Base-by-base conservation (phyloP, 2,113 vertebrate genomes). In the Otocyon megalotis region DNA sequence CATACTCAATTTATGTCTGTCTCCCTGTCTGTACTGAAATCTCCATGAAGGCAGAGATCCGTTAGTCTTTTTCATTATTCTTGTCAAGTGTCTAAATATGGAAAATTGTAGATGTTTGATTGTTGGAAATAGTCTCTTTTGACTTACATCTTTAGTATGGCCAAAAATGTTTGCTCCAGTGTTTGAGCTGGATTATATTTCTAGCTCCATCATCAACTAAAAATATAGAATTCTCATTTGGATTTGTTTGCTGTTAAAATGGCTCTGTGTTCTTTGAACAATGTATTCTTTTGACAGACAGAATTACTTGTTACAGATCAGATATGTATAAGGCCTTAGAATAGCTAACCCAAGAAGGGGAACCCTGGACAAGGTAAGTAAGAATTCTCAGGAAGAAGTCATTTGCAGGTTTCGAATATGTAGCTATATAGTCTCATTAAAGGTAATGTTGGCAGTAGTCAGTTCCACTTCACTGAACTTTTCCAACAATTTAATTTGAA, bases 401-500 rank as follows among this genome's bases (percentile, higher is more conserved):
- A 93, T 88, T 89, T 79, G 30, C 17, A 80, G n/a, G 48, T 80
- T 90, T 92, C 63, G 72, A 43, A 12, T 65, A 28, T 63, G 19
- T 14, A 84, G 60, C 43, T 84, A 71, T 96, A 63, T 13, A 58
- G 92, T 81, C 96, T 97, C 93, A 96, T 98, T 97, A 98, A 74
- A 22, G 43, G n/a, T 35, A 65, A 72, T 35, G 69, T 53, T 93
- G 94, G 37, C 95, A 96, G 92, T 35, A 76, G 80, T 98, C 92
- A 96, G 96, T 97, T 98, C 96, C 89, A 84, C 92, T 90, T 97
- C 94, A 85, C 20, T 90, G 96, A 96, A 60, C 76, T 88, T 97
- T 82, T 63, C 43, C 71, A 95, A 92, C 63, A 97, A 81, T 92
- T 80, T 81, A 96, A 81, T 95, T 94, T 97, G 80, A 96, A 94